phyloP scores from a whole-genome alignment of 64 coral and sea anemone species.

The Actinia equina region DNA sequence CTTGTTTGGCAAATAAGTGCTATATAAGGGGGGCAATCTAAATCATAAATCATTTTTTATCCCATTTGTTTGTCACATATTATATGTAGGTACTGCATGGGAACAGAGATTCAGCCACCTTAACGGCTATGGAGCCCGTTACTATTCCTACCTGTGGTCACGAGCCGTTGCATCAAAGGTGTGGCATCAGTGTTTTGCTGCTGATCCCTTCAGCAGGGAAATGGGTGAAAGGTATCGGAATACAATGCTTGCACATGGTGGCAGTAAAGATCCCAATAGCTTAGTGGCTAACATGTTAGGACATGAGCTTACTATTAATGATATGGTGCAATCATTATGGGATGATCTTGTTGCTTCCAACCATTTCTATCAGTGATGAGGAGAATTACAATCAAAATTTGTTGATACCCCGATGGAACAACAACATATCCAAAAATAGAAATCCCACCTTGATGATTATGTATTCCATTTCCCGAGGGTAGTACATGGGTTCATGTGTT shows the following conservation, averaged over 20 bases:
- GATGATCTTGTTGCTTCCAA: constrained; percentile 70
- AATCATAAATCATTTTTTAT: neutral
- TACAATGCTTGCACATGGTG: constrained; percentile 83
- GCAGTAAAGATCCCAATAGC: constrained; percentile 66
- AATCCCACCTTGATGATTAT: too few species aligned
- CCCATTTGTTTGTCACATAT: neutral
- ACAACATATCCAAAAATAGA: too few species aligned
- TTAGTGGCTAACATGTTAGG: constrained; percentile 91
- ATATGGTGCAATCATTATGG: constrained; percentile 77
- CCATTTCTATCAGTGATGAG: constrained; percentile 51
- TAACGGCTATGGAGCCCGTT: constrained; percentile 91
- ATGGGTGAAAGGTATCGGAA: constrained; percentile 80
- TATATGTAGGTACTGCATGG: constrained; percentile 74
- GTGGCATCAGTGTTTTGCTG: constrained; percentile 89
- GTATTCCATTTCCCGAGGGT: too few species aligned
- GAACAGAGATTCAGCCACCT: constrained; percentile 95
- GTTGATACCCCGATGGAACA: too few species aligned
- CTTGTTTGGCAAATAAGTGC: too few species aligned
- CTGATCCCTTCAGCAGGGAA: constrained; percentile 79
- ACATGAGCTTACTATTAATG: constrained; percentile 53
- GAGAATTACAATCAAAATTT: neutral
- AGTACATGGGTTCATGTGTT: too few species aligned
- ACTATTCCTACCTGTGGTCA: constrained; percentile 97
- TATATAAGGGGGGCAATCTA: too few species aligned
- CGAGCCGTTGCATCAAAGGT: constrained; percentile 87